phyloP scores from a whole-genome alignment of 2,797 vertebrate species.

The Hydrolagus colliei region DNA sequence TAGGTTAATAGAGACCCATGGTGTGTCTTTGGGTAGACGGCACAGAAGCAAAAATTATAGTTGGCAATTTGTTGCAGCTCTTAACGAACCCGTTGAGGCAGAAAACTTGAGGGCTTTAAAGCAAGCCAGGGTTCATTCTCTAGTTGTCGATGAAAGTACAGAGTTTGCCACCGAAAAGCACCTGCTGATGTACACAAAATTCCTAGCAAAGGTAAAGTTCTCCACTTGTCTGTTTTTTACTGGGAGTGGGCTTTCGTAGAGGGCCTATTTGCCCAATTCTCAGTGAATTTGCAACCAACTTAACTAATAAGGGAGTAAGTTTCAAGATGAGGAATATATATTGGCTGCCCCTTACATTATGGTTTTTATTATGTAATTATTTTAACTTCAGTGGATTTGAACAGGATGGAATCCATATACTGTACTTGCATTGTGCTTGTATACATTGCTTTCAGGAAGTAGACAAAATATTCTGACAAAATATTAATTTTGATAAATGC shows the following conservation, averaged over 20 bases:
- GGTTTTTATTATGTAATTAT: background rate
- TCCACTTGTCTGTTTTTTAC: background rate
- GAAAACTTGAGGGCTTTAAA: conserved; percentile 26
- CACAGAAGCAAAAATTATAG: conserved; percentile 32
- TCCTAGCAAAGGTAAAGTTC: conserved; percentile 25
- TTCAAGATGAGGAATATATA: background rate
- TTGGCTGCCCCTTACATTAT: background rate
- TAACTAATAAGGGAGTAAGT: background rate
- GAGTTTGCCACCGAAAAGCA: conserved; percentile 28
- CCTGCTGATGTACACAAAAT: conserved; percentile 31
- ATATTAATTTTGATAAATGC: no score
- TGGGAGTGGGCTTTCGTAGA: background rate
- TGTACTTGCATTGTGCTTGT: background rate
- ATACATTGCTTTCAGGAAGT: background rate
- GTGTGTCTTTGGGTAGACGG: conserved; percentile 24
- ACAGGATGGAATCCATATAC: background rate
- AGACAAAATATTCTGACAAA: background rate
- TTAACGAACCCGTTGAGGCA: conserved; percentile 30
- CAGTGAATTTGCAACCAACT: background rate
- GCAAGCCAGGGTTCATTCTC: conserved; percentile 30
- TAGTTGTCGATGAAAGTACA: conserved; percentile 29
- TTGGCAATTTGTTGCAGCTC: conserved; percentile 30
- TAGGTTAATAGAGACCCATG: conserved; percentile 29
- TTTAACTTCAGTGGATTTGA: background rate
- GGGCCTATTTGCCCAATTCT: background rate